phyloP scores from a whole-genome alignment of 2,888 invertebrate species.

The Hofmannophila pseudospretella region DNA sequence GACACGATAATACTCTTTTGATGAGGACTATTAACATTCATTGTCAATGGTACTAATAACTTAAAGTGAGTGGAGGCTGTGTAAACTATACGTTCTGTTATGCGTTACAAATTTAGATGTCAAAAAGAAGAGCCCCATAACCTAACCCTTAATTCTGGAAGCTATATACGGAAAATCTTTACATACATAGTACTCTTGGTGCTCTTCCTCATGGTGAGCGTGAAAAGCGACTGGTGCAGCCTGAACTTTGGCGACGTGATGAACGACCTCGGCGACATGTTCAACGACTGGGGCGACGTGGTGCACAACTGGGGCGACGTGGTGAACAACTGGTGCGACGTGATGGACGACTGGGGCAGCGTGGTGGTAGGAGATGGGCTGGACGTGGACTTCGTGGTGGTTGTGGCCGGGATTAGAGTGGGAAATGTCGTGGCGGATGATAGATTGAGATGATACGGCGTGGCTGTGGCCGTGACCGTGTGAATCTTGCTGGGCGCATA shows the following conservation, averaged over 20 bases:
- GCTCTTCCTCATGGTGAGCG: constrained; percentile 31
- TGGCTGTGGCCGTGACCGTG: constrained; percentile 20
- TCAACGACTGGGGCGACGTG: constrained; percentile 11
- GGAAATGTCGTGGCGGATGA: constrained; percentile 14
- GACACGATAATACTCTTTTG: no score
- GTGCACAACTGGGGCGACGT: constrained; percentile 9
- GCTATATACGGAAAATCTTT: background rate
- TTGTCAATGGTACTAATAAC: no score
- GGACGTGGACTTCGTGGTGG: constrained; percentile 11
- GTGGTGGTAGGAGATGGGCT: constrained; percentile 19
- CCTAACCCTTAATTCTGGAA: background rate
- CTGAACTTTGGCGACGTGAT: constrained; percentile 12
- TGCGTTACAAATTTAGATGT: no score
- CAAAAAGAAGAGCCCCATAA: no score
- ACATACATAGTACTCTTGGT: constrained; percentile 45
- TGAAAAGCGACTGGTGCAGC: constrained; percentile 3
- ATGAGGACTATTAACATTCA: no score
- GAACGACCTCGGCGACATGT: constrained; percentile 18
- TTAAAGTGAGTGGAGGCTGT: no score
- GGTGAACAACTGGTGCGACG: constrained; percentile 10
- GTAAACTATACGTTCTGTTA: no score
- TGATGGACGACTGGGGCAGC: constrained; percentile 14
- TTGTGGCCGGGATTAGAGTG: constrained; percentile 13
- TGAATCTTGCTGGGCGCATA: constrained; percentile 28
- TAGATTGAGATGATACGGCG: constrained; percentile 19